Evolutionary conservation across 2,113 vertebrate genomes (phyloP).

Genomic region (Cheirogaleus medius): DNA sequence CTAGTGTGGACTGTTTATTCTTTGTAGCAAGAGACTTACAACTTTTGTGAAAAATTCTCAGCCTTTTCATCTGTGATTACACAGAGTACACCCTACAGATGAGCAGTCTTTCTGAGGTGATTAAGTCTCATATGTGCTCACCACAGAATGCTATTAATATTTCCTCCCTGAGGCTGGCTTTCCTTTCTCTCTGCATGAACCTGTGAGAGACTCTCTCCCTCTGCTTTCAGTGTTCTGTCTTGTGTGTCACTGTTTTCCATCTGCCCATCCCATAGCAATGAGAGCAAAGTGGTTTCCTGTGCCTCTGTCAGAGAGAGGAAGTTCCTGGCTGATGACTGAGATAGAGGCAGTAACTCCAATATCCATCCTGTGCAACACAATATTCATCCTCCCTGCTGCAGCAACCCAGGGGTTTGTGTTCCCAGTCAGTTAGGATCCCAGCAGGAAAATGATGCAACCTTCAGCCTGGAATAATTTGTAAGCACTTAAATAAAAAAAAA

Average conservation of each 20-base stretch:
- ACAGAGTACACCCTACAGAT: background rate
- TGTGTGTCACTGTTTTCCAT: background rate
- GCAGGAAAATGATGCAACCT: background rate
- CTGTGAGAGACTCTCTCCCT: background rate
- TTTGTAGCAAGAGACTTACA: background rate
- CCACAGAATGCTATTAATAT: background rate
- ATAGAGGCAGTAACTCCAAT: background rate
- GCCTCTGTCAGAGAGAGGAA: background rate
- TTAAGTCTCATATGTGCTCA: background rate
- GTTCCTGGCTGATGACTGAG: background rate
- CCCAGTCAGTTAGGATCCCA: background rate
- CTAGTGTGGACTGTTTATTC: background rate
- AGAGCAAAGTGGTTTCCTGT: background rate
- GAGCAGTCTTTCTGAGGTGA: background rate
- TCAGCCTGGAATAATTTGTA: background rate
- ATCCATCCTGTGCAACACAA: fast-evolving
- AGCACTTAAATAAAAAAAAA: background rate
- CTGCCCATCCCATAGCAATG: background rate
- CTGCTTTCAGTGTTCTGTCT: background rate
- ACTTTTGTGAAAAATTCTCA: background rate
- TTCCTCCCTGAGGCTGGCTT: background rate
- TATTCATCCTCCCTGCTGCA: background rate
- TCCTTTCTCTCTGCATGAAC: background rate
- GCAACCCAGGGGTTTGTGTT: background rate
- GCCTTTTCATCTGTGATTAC: background rate